Percentiles rank a stretch among this genome's conserved stretches.
Conservation (phyloP, 2,888 invertebrate genomes). For the Dione juno region DNA sequence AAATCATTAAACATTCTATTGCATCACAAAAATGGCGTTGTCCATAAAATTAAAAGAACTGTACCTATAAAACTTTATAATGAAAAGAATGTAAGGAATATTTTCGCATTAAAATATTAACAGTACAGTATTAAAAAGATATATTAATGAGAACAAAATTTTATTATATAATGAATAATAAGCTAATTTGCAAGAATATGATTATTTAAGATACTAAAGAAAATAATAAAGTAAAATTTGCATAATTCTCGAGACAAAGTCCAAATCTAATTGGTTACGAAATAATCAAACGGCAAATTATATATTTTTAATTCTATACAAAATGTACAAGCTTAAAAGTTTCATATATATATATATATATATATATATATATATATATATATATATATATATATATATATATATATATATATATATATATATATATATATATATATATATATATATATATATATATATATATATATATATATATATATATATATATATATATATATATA, state of each 20-base stretch:
- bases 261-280: not conserved
- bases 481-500: no score
- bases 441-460: no score
- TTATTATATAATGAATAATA: not conserved
- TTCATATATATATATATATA: no score
- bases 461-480: no score
- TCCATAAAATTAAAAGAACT: not conserved
- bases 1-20: slow-evolving; percentile 19
- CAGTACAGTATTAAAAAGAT: not conserved
- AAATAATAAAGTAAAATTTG: not conserved
- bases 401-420: no score
- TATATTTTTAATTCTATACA: no score
- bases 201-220: not conserved
- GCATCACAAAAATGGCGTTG: not conserved
- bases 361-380: no score
- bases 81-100: not conserved
- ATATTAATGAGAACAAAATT: no score
- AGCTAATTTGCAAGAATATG: not conserved
- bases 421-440: no score
- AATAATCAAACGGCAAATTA: not conserved
- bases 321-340: no score
- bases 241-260: not conserved
- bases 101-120: not conserved
- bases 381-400: no score
- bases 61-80: not conserved